Evolutionary conservation across 2,888 invertebrate genomes (phyloP), one percentile per base, ranked within the genome.

Genomic region (Aphodius sticticus): DNA sequence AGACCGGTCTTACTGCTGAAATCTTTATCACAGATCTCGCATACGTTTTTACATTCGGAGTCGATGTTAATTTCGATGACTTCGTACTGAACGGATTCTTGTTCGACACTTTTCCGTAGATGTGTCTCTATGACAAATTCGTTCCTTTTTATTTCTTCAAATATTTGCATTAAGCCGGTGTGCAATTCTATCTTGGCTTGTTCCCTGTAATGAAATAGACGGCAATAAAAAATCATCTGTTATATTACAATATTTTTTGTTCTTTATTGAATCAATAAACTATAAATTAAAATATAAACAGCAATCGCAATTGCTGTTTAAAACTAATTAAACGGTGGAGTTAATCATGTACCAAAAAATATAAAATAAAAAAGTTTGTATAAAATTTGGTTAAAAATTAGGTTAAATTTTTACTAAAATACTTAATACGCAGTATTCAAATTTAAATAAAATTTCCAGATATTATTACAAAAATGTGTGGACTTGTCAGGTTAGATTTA

Each of bases 11-110:
- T 86, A 84, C 91, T 90, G 78, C 87, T 85, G 87, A 92, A 92
- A 69, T 87, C 88, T 79, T 90, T 90, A 0, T 91, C 92, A 86
- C 92, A 92, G n/a, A 89, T 81, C 81, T 90, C 88, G 85, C 93
- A 93, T 69, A 72, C 77, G 83, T 89, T 53, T 53, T 53, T 12
- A 53, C 12, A 53, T 53, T 7, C 12, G 53, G 53, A 12, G 12
- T 53, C 53, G 53, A 7, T 12, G 53, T 12, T 53, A 53, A 53
- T 53, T 53, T 53, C 12, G 53, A 26, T 26, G 26, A 26, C 3
- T 26, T 26, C 26, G 26, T 26, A 26, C 26, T 26, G 26, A 26
- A 26, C 26, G 3, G 26, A 3, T 3, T 53, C 53, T 53, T 53
- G 53, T 53, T 53, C 53, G 12, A 53, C 4, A 2, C 0, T 53